Conservation (phyloP, 1,140 invertebrate species). For the Euwallacea fornicatus region DNA sequence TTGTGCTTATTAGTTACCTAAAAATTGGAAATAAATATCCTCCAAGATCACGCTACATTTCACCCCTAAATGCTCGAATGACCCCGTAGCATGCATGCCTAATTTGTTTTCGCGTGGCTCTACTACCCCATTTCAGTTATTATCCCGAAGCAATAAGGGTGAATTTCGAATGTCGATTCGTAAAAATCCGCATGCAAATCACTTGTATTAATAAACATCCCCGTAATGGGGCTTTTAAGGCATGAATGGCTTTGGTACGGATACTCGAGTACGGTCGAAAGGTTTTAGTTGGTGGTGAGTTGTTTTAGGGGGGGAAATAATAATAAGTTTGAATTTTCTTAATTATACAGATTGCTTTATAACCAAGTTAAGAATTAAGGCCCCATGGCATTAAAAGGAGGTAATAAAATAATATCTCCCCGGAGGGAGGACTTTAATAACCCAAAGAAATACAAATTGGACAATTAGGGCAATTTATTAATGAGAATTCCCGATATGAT, state of each 20-base stretch:
- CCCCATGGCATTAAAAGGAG: background rate
- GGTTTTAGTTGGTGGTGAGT: background rate
- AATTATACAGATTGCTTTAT: constrained; percentile 5
- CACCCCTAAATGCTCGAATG: background rate
- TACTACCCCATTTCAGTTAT: constrained; percentile 33
- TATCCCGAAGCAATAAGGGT: constrained; percentile 32
- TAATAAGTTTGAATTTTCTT: constrained; percentile 2
- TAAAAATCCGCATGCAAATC: constrained; percentile 31
- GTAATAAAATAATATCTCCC: constrained; percentile 15
- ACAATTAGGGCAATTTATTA: constrained; percentile 6
- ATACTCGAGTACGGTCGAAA: constrained; percentile 1
- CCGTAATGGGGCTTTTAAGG: constrained; percentile 11
- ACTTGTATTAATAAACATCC: constrained; percentile 26
- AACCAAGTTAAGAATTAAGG: background rate
- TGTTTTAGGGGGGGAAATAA: no score
- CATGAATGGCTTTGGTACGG: constrained; percentile 14
- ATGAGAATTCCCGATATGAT: background rate
- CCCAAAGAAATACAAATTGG: constrained; percentile 9
- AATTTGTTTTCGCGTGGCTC: constrained; percentile 32
- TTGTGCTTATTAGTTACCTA: background rate
- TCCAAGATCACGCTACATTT: background rate
- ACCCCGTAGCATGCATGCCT: constrained; percentile 35
- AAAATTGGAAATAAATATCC: background rate
- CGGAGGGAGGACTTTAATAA: constrained; percentile 5
- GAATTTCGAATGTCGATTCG: constrained; percentile 31